Percentiles rank a stretch among this genome's conserved stretches.
Conservation (phyloP, 2,113 vertebrate species). For the Callocephalon fimbriatum region DNA sequence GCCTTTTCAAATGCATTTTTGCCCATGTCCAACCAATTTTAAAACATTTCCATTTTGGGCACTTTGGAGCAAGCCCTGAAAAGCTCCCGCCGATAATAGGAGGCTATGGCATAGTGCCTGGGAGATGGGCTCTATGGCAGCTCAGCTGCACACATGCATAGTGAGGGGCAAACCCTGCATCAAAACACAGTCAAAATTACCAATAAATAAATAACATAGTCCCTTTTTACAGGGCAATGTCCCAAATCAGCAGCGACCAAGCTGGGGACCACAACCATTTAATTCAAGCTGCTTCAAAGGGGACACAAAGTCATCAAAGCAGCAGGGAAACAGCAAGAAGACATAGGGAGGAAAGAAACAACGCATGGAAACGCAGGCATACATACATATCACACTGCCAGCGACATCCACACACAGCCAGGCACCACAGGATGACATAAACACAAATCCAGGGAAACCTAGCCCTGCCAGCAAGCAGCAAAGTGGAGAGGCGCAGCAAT, state of each 20-base stretch:
- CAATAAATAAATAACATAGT: background rate
- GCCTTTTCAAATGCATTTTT: no score
- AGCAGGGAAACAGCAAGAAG: background rate
- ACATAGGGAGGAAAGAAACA: fast-evolving
- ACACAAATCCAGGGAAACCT: background rate
- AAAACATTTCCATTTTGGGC: background rate
- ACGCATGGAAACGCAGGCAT: fast-evolving
- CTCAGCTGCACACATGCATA: background rate
- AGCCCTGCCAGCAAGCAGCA: background rate
- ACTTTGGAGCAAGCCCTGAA: background rate
- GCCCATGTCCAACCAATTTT: no score
- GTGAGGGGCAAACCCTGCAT: background rate
- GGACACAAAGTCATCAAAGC: background rate
- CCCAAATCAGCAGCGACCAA: background rate
- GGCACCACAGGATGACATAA: background rate
- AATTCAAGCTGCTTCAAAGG: background rate
- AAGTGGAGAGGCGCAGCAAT: background rate
- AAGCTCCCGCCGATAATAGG: background rate
- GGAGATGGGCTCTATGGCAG: background rate
- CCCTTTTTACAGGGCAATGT: background rate
- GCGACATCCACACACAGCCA: background rate
- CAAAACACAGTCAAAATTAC: background rate
- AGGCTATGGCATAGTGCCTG: background rate
- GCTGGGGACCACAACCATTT: background rate
- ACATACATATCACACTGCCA: fast-evolving